These are phyloP conservation scores for Pycnonotus jocosus DNA, from an alignment of 2,113 vertebrate species.

Conservation along the genomic window DNA sequence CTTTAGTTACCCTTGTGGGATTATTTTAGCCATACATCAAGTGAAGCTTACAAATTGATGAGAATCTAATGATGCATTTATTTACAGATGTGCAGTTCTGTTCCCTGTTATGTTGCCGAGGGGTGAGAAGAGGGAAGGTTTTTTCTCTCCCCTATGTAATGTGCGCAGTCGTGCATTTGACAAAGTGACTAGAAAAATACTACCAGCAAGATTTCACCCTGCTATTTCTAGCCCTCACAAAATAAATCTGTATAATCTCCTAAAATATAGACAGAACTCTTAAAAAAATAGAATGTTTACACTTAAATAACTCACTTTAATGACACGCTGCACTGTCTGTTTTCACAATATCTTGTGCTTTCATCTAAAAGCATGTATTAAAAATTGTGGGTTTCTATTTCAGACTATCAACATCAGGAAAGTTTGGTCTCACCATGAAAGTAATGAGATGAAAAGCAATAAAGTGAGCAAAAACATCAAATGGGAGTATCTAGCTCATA, in stretches of 20 bases:
- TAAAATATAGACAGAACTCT: not conserved
- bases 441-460: not conserved
- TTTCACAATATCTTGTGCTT: conserved; percentile 10
- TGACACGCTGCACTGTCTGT: not conserved
- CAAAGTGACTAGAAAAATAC: conserved; percentile 43
- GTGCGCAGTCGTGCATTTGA: conserved; percentile 8
- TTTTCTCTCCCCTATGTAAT: not conserved
- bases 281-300: conserved; percentile 41
- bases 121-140: conserved; percentile 37
- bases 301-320: conserved; percentile 19
- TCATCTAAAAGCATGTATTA: conserved; percentile 7
- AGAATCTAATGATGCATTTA: conserved; percentile 85
- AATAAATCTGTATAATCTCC: not conserved
- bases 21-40: conserved; percentile 78
- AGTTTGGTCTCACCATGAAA: not conserved
- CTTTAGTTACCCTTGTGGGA: conserved; percentile 72
- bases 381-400: conserved; percentile 32
- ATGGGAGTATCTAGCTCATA: not conserved
- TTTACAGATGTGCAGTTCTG: conserved; percentile 83
- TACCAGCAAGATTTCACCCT: not conserved
- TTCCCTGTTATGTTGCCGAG: conserved; percentile 63
- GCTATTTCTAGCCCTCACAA: not conserved
- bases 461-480: not conserved
- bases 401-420: not conserved
- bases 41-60: conserved; percentile 79